These are phyloP conservation scores for Oligia latruncula DNA, from an alignment of 2,888 invertebrate genomes.

Conservation along the genomic window DNA sequence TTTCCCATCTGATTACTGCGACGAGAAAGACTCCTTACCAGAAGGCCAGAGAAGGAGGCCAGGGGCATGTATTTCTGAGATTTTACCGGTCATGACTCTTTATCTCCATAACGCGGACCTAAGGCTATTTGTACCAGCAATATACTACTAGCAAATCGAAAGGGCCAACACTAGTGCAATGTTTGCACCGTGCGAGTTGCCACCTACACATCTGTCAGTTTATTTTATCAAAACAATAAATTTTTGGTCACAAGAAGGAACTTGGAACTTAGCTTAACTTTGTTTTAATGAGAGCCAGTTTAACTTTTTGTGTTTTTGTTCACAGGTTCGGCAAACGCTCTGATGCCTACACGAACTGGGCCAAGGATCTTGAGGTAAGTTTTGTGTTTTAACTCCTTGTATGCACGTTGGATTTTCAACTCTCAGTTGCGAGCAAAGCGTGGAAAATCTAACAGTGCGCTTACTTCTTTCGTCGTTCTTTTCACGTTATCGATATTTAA, in stretches of 20 bases:
- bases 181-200: too few relatives aligned
- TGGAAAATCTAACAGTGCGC: background rate
- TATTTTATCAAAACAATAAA: background rate
- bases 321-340: slow-evolving; percentile 87
- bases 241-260: background rate
- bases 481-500: background rate
- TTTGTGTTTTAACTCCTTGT: background rate
- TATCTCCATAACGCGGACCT: background rate
- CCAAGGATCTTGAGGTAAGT: slow-evolving; percentile 86
- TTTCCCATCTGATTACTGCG: too few relatives aligned
- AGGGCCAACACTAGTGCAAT: background rate
- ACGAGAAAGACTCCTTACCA: background rate
- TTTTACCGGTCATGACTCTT: background rate
- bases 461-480: too few relatives aligned
- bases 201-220: background rate
- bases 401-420: background rate
- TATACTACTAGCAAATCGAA: background rate
- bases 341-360: slow-evolving; percentile 86
- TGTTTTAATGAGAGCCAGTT: background rate
- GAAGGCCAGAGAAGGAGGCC: too few relatives aligned
- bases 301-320: slow-evolving; percentile 66
- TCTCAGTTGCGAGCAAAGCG: background rate
- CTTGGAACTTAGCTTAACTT: background rate
- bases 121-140: background rate
- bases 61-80: background rate